These are phyloP conservation scores for Allophyes oxyacanthae DNA, from an alignment of 2,888 invertebrate genomes.

Conservation along the genomic window DNA sequence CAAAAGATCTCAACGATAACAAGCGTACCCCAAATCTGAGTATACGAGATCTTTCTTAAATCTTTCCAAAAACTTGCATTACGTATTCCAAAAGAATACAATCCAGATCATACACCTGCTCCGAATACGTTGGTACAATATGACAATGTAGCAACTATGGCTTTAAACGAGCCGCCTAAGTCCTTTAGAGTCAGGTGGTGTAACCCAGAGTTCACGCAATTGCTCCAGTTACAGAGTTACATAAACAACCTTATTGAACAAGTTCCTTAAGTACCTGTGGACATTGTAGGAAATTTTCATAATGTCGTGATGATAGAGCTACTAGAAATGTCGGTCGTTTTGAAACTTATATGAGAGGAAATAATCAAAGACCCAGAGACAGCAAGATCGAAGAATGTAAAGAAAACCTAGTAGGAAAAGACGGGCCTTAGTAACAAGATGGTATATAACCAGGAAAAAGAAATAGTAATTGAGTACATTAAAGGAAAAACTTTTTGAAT, in stretches of 20 bases:
- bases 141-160: constrained; percentile 4
- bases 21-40: too few species aligned
- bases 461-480: too few species aligned
- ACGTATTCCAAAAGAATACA: constrained; percentile 26
- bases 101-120: constrained; percentile 30
- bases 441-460: too few species aligned
- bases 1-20: too few species aligned
- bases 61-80: constrained; percentile 32
- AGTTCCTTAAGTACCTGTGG: constrained; percentile 59
- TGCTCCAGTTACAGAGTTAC: constrained; percentile 78
- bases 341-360: not conserved
- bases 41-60: constrained; percentile 3
- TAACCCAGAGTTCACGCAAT: constrained; percentile 55
- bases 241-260: constrained; percentile 75
- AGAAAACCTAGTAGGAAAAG: too few species aligned
- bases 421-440: too few species aligned
- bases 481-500: too few species aligned
- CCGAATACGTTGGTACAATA: constrained; percentile 17
- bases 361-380: not conserved
- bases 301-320: not conserved
- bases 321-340: not conserved
- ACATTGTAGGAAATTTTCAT: constrained; percentile 26
- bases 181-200: constrained; percentile 44
- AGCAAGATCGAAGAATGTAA: not conserved
- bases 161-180: constrained; percentile 14